Evolutionary conservation across 2,797 vertebrate species (phyloP).

Genomic region (Dallia pectoralis): DNA sequence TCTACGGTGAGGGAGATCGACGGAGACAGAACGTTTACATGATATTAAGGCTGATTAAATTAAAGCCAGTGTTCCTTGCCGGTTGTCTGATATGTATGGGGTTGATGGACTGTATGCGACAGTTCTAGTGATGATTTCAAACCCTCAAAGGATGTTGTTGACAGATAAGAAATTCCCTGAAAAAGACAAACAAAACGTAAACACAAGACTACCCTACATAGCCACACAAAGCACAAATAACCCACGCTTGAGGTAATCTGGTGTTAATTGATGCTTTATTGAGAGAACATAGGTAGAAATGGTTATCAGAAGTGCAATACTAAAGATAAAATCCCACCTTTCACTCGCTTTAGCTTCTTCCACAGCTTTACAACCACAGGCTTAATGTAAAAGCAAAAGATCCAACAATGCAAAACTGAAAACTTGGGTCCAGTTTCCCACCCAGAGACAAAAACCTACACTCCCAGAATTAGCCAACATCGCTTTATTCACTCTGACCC

Average conservation of each 20-base stretch:
- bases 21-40: background rate
- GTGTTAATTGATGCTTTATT: constrained; percentile 69
- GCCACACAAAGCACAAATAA: constrained; percentile 22
- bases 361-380: constrained; percentile 31
- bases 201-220: background rate
- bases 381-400: background rate
- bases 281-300: constrained; percentile 73
- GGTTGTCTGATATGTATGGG: no score
- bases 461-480: background rate
- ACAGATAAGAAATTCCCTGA: no score
- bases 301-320: constrained; percentile 54
- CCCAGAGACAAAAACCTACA: background rate
- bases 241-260: constrained; percentile 26
- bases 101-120: no score
- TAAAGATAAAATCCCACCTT: constrained; percentile 43
- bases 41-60: no score
- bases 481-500: no score
- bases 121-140: no score
- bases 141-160: no score
- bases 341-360: constrained; percentile 25
- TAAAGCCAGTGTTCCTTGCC: no score
- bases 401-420: background rate
- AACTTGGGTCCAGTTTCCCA: background rate
- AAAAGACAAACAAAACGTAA: no score
- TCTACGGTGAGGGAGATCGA: constrained; percentile 5